These are phyloP conservation scores for Odobenus rosmarus DNA, from an alignment of 2,113 vertebrate genomes.

Conservation along the genomic window DNA sequence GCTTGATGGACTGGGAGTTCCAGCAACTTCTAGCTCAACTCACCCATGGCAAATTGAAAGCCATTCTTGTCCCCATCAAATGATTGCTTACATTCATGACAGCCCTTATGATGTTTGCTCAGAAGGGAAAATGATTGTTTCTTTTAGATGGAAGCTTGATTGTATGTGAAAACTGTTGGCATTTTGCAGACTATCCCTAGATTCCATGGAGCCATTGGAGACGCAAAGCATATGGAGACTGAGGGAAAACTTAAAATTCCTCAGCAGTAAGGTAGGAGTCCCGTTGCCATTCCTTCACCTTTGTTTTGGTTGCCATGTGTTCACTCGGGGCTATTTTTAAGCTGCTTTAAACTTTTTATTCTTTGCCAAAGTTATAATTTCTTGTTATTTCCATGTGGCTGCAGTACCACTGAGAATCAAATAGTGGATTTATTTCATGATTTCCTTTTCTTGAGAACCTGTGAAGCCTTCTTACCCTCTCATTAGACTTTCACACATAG, in stretches of 20 bases:
- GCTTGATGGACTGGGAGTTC: constrained; percentile 15
- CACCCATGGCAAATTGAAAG: neutral
- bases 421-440: neutral
- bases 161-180: neutral
- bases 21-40: neutral
- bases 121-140: neutral
- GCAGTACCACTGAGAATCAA: neutral
- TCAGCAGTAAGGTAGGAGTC: neutral
- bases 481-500: constrained; percentile 21
- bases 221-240: neutral
- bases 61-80: neutral
- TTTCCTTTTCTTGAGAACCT: neutral
- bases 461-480: neutral
- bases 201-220: neutral
- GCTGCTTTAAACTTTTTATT: neutral
- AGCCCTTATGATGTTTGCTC: neutral
- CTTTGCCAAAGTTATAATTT: constrained; percentile 55
- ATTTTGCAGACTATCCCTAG: neutral
- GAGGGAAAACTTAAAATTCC: neutral
- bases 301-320: neutral
- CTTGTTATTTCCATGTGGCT: constrained; percentile 19
- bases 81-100: neutral
- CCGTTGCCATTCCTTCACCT: neutral
- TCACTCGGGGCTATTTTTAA: constrained; percentile 28
- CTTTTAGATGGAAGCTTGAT: neutral